Evolutionary conservation across 2,888 invertebrate genomes (phyloP), one percentile per base, ranked within the genome.

Genomic region (Rhagium mordax): DNA sequence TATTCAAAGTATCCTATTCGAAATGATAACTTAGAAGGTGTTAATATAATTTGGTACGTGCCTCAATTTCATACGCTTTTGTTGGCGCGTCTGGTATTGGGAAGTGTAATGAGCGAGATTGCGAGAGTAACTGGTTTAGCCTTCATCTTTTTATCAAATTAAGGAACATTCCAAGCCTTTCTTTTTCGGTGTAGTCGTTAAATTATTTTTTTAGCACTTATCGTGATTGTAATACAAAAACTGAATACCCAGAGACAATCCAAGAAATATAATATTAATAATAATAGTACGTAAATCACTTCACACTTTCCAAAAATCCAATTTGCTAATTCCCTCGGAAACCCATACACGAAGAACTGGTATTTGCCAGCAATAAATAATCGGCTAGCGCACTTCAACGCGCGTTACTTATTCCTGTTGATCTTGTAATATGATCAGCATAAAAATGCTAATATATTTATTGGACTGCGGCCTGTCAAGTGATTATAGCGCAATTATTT

Each of bases 51-150:
- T 59, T 59, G 18, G 59, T 59, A 59, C 59, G 59, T 59, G 59
- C 59, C 29, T 29, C 59, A 59, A 59, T 59, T 29, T 59, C 18
- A 10, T 18, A 20, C n/a, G 33, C 13, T 29, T 29, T 59, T 15
- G 59, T 33, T 59, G 15, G 33, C 59, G 33, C 59, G 59, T 33
- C 18, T 15, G 33, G 20, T n/a, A 33, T 7, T 21, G 21, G 18
- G 16, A 59, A 33, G 29, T 27, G 16, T 24, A 24, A 33, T 29
- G 59, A 59, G 10, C 16, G 59, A n/a, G 24, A 47, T 69, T 49
- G 48, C 69, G 60, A 59, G 59, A 69, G 10, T 33, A 16, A 60
- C 60, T 27, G 69, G 69, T 60, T 59, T 49, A 33, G 24, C 29
- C 41, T 47, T 59, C 29, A 29, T 15, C 47, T 59, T 53, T 49